Conservation (phyloP, 2,113 vertebrate genomes). For the Coracopsis vasa region DNA sequence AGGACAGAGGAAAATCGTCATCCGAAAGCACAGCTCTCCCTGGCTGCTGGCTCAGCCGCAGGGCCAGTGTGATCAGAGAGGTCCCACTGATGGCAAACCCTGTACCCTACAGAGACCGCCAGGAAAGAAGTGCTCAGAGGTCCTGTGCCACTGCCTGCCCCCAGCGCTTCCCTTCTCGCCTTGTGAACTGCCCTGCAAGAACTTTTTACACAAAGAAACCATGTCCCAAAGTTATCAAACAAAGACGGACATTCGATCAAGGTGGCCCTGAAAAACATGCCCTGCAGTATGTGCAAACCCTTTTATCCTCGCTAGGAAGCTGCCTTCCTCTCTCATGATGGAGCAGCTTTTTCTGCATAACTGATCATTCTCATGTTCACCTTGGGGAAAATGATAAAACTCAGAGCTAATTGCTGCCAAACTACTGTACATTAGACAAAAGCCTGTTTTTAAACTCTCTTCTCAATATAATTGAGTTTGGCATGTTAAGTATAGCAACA, state of each 20-base stretch:
- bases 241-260: fast-evolving
- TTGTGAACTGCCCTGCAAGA: neutral
- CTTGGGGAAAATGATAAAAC: neutral
- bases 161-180: neutral
- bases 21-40: neutral
- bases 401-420: neutral
- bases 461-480: neutral
- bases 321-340: neutral
- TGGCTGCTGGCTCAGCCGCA: neutral
- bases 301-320: neutral
- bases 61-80: neutral
- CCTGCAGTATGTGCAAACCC: neutral
- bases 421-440: neutral
- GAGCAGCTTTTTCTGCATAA: neutral
- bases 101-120: too few relatives aligned
- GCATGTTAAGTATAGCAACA: neutral
- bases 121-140: neutral
- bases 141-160: neutral
- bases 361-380: neutral
- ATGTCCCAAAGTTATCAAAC: neutral
- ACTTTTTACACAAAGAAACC: neutral
- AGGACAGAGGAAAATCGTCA: neutral
- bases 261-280: neutral
- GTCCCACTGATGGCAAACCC: neutral
- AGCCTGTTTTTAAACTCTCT: neutral